A percentile compares a stretch with the other conserved stretches of the same genome.
phyloP scores from a whole-genome alignment of 2,888 invertebrate genomes.

The Xanthorhoe designata region DNA sequence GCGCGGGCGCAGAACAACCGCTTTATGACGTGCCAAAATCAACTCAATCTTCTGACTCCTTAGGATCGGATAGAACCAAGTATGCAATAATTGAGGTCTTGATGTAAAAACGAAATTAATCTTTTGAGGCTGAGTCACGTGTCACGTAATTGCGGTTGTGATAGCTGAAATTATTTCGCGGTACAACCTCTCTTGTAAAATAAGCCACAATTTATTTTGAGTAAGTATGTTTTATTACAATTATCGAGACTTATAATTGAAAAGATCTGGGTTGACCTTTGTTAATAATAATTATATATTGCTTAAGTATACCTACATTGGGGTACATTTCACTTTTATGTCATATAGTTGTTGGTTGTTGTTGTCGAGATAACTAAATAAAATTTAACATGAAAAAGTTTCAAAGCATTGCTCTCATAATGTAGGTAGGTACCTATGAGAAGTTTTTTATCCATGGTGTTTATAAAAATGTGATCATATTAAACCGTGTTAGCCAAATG shows the following conservation, averaged over 20 bases:
- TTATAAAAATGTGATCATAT: no score
- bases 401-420: no score
- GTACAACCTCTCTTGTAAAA: conserved; percentile 46
- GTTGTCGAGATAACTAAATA: no score
- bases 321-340: no score
- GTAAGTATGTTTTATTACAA: neutral
- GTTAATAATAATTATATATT: neutral
- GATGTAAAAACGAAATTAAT: conserved; percentile 58
- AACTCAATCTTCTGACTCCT: conserved; percentile 59
- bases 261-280: conserved; percentile 1
- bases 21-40: conserved; percentile 66
- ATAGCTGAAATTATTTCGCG: conserved; percentile 52
- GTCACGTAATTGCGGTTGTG: conserved; percentile 51
- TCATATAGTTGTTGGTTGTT: no score
- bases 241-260: neutral
- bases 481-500: no score
- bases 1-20: conserved; percentile 53
- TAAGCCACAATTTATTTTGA: conserved; percentile 27
- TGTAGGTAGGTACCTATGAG: no score
- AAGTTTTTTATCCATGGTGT: no score
- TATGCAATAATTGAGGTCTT: conserved; percentile 55
- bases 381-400: no score
- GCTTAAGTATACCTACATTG: neutral
- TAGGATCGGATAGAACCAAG: conserved; percentile 55
- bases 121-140: conserved; percentile 56